Conservation (phyloP, 2,888 invertebrate species). For the Agapetus fuscipes region DNA sequence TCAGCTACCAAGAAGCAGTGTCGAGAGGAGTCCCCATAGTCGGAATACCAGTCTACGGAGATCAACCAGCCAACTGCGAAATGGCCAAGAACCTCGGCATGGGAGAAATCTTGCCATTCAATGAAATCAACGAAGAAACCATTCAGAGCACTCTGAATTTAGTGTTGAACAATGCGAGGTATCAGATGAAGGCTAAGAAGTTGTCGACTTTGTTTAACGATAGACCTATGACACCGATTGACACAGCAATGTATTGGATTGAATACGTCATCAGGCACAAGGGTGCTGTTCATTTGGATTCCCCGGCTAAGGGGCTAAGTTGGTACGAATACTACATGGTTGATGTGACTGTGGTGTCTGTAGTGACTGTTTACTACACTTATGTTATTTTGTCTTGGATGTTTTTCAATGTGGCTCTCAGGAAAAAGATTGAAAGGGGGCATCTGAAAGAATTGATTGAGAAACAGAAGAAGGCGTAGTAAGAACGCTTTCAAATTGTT, state of each 20-base stretch:
- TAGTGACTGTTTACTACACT: constrained; percentile 17
- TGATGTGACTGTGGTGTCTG: constrained; percentile 41
- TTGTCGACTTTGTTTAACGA: constrained; percentile 42
- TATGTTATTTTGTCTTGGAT: constrained; percentile 13
- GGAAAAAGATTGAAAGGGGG: constrained; percentile 14
- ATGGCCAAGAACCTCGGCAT: constrained; percentile 30
- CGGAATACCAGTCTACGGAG: constrained; percentile 34
- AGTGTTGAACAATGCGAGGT: constrained; percentile 30
- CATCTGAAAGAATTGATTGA: constrained; percentile 16
- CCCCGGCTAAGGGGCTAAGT: constrained; percentile 30
- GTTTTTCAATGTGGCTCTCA: constrained; percentile 16
- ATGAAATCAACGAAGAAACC: constrained; percentile 28
- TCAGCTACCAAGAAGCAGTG: constrained; percentile 34
- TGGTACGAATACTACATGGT: constrained; percentile 34
- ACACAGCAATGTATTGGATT: constrained; percentile 51
- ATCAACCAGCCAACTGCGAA: constrained; percentile 33
- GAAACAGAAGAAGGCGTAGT: constrained; percentile 12
- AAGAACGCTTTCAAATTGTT: too few species aligned
- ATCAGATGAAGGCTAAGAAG: constrained; percentile 33
- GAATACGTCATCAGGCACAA: constrained; percentile 44
- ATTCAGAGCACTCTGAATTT: constrained; percentile 28
- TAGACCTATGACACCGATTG: constrained; percentile 44
- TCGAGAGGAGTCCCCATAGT: constrained; percentile 33
- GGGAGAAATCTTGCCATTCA: constrained; percentile 28
- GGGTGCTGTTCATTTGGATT: constrained; percentile 33